Base-by-base conservation (phyloP, 2,888 invertebrate species). In the Drosophila macrospina region DNA sequence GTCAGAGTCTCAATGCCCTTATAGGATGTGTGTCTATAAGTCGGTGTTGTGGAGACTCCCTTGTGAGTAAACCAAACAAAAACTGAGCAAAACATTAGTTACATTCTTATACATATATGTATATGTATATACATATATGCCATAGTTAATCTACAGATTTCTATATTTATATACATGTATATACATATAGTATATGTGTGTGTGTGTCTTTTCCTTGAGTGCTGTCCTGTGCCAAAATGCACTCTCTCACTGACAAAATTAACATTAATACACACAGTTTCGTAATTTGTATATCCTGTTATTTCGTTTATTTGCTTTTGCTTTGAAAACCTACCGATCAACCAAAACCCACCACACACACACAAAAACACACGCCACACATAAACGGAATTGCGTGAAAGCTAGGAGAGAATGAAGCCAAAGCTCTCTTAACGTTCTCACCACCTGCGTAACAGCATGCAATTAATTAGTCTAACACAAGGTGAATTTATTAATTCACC, bases 41-140 rank as follows among this genome's bases (percentile, higher is more conserved):
- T 89, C 88, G 91, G 90, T 90, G 91, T 91, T 90, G 89, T 89
- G 88, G 90, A 80, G 88, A 90, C 86, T 90, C 88, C 86, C 80
- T 91, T 91, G 91, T 91, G 91, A 90, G 91, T 91, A 90, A 82
- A 82, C 82, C 88, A 85, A 82, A 74, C 63, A 61, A 63, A 78
- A 83, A 42, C 61, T 82, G 83, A 69, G 69, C 73, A 67, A 39
- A 61, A 55, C 41, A 62, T 71, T 71, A 70, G 70, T 54, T 64
- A 70, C 73, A 69, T 63, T 28, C 34, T 16, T 41, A 51, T 15
- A 47, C 26, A 52, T 47, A 47, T 56, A 52, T 47, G 42, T 56
- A 44, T 57, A 52, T 50, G 34, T 60, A 47, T 24, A 57, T 54
- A 59, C 26, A 37, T 54, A 45, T 55, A 47, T 69, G 13, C 7